Base-by-base conservation (phyloP, 1,140 invertebrate species). In the Lordiphosa stackelbergi region DNA sequence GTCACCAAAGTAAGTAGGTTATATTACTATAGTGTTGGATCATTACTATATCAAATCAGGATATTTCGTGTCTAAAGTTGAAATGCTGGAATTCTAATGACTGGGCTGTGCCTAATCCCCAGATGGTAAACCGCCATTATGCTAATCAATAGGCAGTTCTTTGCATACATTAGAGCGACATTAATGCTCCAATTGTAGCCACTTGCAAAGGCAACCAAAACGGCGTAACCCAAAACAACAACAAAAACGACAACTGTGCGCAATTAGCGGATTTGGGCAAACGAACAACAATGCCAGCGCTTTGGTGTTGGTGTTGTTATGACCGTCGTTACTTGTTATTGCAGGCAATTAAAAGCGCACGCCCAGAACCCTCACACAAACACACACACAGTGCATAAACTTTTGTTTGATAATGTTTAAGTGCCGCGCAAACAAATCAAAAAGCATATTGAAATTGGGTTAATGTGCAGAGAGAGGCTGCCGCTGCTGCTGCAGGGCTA, bases 371-470 rank as follows among this genome's bases (percentile, higher is more conserved):
- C 65, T 28, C 62, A 37, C 36, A 34, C 12, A 34, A n/a, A 37
- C 51, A 63, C 24, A 48, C 54, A 38, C 48, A 42, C 47, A 24
- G 43, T 51, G 66, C 63, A 66, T 65, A 79, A 85, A 85, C 69
- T 78, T 66, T 56, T 85, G 74, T 85, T 85, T 85, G 81, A 85
- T 85, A 75, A 85, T 81, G 75, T 85, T 85, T 75, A 85, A 85
- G 74, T 85, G 71, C 59, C 77, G 78, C 40, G 61, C 78, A 83
- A 83, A 83, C 77, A 83, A 83, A 83, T 83, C 77, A 83, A 83
- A 83, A 83, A 83, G 78, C 77, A 83, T 85, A 81, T 85, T 85
- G 81, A 77, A 85, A 85, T 85, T 85, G 81, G 81, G 81, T 81
- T 85, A 85, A 85, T 81, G 75, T 81, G 69, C 74, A 66, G 54